Base-by-base conservation (phyloP, 2,113 vertebrate species). In the Glaucomys volans region DNA sequence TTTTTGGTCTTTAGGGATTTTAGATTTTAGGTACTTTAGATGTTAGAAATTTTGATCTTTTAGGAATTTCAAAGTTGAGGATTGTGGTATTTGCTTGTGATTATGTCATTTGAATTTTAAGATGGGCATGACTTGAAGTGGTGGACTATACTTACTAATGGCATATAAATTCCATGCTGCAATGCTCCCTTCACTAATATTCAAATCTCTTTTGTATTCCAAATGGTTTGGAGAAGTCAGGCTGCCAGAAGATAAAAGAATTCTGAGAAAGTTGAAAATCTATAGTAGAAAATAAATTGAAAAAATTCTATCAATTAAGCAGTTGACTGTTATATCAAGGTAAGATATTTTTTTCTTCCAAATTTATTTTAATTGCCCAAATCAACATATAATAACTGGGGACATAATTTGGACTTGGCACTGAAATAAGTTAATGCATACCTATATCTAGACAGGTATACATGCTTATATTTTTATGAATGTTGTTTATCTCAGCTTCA, bases 201-300 rank as follows among this genome's bases (percentile, higher is more conserved):
- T 44, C 18, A 8, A 2, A 28, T 57, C 37, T 87, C n/a, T 54
- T 88, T 62, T 40, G 57, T 86, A 47, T 84, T 2, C 7, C 59
- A 94, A 30, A 64, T 87, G 35, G 42, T 2, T 54, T 13, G 37
- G 35, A 84, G 17, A 79, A 1, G 44, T 16, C 44, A 77, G 5
- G 40, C 30, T 76, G 28, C 26, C 71, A 57, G 80, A 59, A 71
- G 28, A 89, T 91, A 76, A 59, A 44, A 89, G 64, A 94, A 92
- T 94, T 87, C 62, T 90, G 59, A 87, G 37, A 42, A 90, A 87
- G 42, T 40, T 82, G 66, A 72, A 96, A 44, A 6, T 44, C 52
- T 67, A 24, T 42, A 90, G 83, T 9, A 22, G 59, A 82, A 90
- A 94, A 89, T 75, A 89, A 79, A 67, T 44, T 86, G 44, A 85